Evolutionary conservation across 2,797 vertebrate genomes (phyloP), one percentile per base, ranked within the genome.

Genomic region (Melanotaenia trifasciata): DNA sequence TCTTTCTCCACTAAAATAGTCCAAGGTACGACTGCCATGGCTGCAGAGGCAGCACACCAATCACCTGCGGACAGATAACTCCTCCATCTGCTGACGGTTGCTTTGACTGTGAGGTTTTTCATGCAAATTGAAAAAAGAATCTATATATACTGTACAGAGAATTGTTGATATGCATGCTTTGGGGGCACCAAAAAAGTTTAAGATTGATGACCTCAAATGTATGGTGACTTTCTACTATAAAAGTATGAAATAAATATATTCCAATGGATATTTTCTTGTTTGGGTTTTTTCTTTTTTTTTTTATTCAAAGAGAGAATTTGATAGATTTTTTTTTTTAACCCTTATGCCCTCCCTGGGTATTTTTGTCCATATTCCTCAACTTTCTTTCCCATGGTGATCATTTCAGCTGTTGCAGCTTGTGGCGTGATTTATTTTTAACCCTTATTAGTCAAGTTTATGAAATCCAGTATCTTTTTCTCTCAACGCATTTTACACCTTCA

Each of bases 1-100:
- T 94, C 92, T 90, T 93, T 89, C 88, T 94, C 64, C 90, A 91
- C 90, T 94, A 94, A 84, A 92, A 87, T 88, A 86, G 67, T 45
- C 84, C 76, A 74, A 84, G 88, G 81, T 90, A 84, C 20, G 88
- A 81, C 74, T 57, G 74, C 72, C 86, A 79, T 54, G 58, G 33
- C 83, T 78, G 79, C 84, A 83, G 76, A 64, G 71, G 81, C 58
- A 79, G 80, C 76, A 73, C 87, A 79, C 33, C 76, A 30, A 57
- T 76, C 86, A 56, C 64, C 87, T 58, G 83, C 61, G 6, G 76
- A 67, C 51, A 16, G 51, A 58, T 13, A 32, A 45, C 66, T 83
- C 54, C 64, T 51, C n/a, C 76, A 60, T 78, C 73, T 5, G 33
- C 78, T 67, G 59, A 58, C 5, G 26, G 79, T 67, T 79, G 70